phyloP scores from a whole-genome alignment of 2,888 invertebrate species.

The Agonopterix alstromeriana region DNA sequence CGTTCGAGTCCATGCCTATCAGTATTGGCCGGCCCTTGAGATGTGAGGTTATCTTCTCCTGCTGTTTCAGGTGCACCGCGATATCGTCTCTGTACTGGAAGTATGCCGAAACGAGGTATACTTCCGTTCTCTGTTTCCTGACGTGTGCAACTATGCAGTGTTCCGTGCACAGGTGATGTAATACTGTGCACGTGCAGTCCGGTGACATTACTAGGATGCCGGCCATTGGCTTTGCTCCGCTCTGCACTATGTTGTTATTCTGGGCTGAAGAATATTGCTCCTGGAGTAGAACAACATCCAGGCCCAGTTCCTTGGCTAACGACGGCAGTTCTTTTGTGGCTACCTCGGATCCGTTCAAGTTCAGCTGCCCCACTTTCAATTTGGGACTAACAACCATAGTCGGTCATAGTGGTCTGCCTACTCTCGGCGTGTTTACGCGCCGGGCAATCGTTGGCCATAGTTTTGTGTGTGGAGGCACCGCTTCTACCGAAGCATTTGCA shows the following conservation, averaged over 20 bases:
- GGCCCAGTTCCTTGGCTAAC: neutral
- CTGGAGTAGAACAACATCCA: constrained; percentile 10
- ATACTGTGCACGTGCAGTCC: neutral
- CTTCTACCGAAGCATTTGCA: constrained; percentile 4
- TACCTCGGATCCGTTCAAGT: constrained; percentile 5
- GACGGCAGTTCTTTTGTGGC: constrained; percentile 7
- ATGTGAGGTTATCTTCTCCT: neutral
- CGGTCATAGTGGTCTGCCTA: neutral
- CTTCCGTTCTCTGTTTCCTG: neutral
- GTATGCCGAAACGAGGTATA: neutral
- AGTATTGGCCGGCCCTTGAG: neutral
- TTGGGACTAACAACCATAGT: neutral
- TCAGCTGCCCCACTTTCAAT: constrained; percentile 5
- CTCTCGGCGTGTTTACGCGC: neutral
- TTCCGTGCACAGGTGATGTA: neutral
- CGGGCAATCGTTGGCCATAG: neutral
- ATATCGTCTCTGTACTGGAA: neutral
- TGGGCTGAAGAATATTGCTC: constrained; percentile 4
- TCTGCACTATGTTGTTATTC: neutral
- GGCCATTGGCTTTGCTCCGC: neutral
- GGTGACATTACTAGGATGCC: neutral
- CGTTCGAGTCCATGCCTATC: neutral
- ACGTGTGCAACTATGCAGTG: neutral
- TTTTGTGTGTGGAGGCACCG: neutral
- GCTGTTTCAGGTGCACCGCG: neutral